These are phyloP conservation scores for Temnothorax rugatulus DNA, from an alignment of 2,888 invertebrate genomes.

Conservation along the genomic window DNA sequence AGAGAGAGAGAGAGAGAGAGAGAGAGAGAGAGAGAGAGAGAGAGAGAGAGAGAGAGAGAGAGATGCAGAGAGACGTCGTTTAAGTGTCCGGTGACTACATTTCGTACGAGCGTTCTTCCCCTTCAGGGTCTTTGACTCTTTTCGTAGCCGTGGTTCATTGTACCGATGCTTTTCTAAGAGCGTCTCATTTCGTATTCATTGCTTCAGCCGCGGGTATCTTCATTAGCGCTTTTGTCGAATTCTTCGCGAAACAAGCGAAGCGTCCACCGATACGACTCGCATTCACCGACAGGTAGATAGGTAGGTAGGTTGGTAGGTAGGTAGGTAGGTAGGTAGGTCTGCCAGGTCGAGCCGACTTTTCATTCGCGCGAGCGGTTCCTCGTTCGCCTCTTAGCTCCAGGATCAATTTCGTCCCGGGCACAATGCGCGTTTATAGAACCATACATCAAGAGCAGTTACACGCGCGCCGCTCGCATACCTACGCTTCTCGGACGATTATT, in stretches of 20 bases:
- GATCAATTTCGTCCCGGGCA: constrained; percentile 44
- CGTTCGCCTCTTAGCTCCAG: constrained; percentile 28
- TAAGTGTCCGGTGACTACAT: constrained; percentile 56
- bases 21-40: no score
- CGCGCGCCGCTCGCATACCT: constrained; percentile 32
- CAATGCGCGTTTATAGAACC: constrained; percentile 49
- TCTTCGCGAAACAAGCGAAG: constrained; percentile 51
- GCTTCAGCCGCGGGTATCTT: constrained; percentile 45
- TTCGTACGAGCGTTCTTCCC: constrained; percentile 40
- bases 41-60: not conserved
- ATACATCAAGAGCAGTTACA: constrained; percentile 54
- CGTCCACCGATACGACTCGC: constrained; percentile 16
- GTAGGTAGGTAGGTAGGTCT: not conserved
- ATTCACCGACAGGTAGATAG: constrained; percentile 33
- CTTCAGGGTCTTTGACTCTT: constrained; percentile 61
- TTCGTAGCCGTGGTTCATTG: constrained; percentile 62
- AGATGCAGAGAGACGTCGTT: constrained; percentile 13
- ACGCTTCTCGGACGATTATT: constrained; percentile 34
- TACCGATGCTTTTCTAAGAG: constrained; percentile 61
- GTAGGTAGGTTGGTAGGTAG: constrained; percentile 24
- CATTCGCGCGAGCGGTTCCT: constrained; percentile 34
- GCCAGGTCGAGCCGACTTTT: constrained; percentile 32
- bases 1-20: not conserved
- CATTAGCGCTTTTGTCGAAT: constrained; percentile 55
- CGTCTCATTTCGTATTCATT: constrained; percentile 67